Evolutionary conservation across 2,797 vertebrate species (phyloP), one percentile per base, ranked within the genome.

Genomic region (Gallinago nigripennis): DNA sequence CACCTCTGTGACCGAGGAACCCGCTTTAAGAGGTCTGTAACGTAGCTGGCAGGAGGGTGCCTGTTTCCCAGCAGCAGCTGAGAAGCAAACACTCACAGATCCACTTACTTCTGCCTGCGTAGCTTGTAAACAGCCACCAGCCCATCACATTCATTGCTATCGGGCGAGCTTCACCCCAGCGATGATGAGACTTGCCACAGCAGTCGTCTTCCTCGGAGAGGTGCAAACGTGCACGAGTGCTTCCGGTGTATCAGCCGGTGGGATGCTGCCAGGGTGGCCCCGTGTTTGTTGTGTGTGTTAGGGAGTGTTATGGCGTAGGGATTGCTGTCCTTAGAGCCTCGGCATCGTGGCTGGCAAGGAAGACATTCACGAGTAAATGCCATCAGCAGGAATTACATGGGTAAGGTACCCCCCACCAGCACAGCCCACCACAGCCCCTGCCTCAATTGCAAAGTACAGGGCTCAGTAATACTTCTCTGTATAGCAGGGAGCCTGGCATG

Each of bases 31-130:
- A 76, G 79, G 25, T 56, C 84, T 53, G 41, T 33, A 70, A 19
- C 1, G 0, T 37, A 3, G 43, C 83, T 84, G 78, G 69, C 82
- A 81, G 76, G 37, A 76, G 50, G 21, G 69, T 50, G 46, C 68
- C 72, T 33, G 78, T 80, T 91, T 89, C 90, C 94, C 86, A 78
- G 89, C 82, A 93, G 86, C 82, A 76, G 73, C 77, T 73, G 80
- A 70, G 72, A 77, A 82, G 87, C 85, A 92, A 79, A 90, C 58
- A 70, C 75, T 94, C 80, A 21, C 48, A 78, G 77, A 65, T 57
- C 37, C 64, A 2, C 80, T 93, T 66, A 51, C 37, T 85, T 60
- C 65, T 72, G 76, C 77, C 3, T 2, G 1, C 0, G 0, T 19
- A 23, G 37, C 45, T 71, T 53, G 48, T 75, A 72, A 85, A 56